Percentiles rank a stretch among this genome's conserved stretches.
phyloP scores from a whole-genome alignment of 2,797 vertebrate species.

The Eulemur mongoz region DNA sequence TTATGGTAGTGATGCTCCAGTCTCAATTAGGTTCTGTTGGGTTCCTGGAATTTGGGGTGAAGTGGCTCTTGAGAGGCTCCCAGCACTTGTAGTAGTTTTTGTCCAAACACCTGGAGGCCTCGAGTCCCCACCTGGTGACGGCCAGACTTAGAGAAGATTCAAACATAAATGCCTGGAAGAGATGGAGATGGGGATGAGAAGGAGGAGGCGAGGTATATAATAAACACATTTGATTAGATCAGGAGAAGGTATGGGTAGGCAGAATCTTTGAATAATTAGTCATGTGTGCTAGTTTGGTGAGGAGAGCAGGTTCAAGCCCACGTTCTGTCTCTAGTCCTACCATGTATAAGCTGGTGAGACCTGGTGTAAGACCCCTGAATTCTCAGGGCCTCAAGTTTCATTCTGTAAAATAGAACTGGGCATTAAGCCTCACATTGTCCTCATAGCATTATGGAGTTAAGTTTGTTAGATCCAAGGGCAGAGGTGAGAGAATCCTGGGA shows the following conservation, averaged over 20 bases:
- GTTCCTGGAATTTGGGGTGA: constrained; percentile 89
- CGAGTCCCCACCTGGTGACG: constrained; percentile 95
- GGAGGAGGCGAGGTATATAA: not conserved
- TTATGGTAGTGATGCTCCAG: not conserved
- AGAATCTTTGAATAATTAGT: not conserved
- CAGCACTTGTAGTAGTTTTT: constrained; percentile 96
- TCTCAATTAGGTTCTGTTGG: constrained; percentile 29
- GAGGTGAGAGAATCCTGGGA: not conserved
- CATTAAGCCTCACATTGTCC: not conserved
- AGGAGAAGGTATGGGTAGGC: not conserved
- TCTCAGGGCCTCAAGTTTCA: constrained; percentile 28
- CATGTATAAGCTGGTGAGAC: not conserved
- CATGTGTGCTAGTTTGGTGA: not conserved
- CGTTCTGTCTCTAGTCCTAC: not conserved
- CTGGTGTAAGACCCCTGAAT: not conserved
- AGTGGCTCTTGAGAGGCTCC: constrained; percentile 93
- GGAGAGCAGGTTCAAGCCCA: not conserved
- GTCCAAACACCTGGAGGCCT: constrained; percentile 91
- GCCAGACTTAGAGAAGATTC: constrained; percentile 96
- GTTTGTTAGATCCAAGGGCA: not conserved
- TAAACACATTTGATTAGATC: not conserved
- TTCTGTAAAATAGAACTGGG: not conserved
- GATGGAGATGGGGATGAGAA: constrained; percentile 29
- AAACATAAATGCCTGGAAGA: constrained; percentile 96
- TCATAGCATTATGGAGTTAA: not conserved